phyloP scores from a whole-genome alignment of 2,113 vertebrate species.

The Fukomys damarensis region DNA sequence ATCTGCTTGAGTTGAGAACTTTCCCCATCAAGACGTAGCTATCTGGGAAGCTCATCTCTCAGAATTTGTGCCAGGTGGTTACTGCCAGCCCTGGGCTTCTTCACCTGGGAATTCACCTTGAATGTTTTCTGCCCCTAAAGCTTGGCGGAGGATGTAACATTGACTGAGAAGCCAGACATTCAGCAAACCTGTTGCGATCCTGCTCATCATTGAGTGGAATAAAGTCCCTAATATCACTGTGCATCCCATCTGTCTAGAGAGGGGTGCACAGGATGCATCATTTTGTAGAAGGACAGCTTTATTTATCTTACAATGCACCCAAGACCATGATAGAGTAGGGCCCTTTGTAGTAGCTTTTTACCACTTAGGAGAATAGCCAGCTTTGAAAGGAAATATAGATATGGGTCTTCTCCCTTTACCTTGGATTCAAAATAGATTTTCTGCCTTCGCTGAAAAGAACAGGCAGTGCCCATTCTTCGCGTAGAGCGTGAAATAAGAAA shows the following conservation, averaged over 20 bases:
- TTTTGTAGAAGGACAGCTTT: not conserved
- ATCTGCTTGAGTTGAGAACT: constrained; percentile 13
- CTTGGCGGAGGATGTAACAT: not conserved
- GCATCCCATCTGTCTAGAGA: not conserved
- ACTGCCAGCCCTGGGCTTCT: not conserved
- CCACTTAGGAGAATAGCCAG: not conserved
- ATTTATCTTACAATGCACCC: not conserved
- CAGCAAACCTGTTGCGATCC: not conserved
- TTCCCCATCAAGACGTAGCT: not conserved
- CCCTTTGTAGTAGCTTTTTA: not conserved
- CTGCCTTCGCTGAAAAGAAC: constrained; percentile 53
- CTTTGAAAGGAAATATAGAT: constrained; percentile 20
- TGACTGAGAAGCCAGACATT: not conserved
- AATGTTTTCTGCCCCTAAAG: not conserved
- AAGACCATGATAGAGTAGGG: not conserved
- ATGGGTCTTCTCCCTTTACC: not conserved
- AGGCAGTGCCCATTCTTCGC: constrained; percentile 4
- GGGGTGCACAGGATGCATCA: not conserved
- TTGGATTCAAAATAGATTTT: constrained; percentile 56
- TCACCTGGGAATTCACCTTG: not conserved
- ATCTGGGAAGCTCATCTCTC: not conserved
- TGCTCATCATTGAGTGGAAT: not conserved
- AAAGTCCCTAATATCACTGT: not conserved
- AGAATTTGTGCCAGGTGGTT: not conserved
- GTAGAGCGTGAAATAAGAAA: constrained; percentile 40